Conservation (phyloP, 2,888 invertebrate species). For the Bruchidius siliquastri region DNA sequence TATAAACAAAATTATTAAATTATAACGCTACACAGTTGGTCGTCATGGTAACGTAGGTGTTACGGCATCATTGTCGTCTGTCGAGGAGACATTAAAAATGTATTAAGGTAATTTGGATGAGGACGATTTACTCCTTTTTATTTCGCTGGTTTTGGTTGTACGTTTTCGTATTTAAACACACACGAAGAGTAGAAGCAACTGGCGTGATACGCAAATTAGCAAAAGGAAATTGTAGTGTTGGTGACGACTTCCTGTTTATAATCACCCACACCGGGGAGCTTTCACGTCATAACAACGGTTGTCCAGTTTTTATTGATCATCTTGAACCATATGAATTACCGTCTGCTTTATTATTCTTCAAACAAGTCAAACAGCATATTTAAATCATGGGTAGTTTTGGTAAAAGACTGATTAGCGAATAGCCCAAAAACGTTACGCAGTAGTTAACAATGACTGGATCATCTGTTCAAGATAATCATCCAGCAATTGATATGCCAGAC, state of each 20-base stretch:
- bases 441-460: too few species aligned
- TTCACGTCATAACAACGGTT: background rate
- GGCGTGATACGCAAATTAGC: background rate
- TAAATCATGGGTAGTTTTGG: too few species aligned
- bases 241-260: background rate
- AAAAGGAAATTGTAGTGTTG: background rate
- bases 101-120: slow-evolving; percentile 35
- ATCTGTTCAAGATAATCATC: too few species aligned
- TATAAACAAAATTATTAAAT: slow-evolving; percentile 46
- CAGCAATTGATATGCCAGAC: too few species aligned
- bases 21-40: slow-evolving; percentile 38
- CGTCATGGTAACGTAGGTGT: slow-evolving; percentile 41
- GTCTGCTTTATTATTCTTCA: too few species aligned
- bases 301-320: background rate
- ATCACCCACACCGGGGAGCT: background rate
- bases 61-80: slow-evolving; percentile 47
- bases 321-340: too few species aligned
- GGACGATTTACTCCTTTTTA: slow-evolving; percentile 17
- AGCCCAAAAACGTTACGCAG: too few species aligned
- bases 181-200: background rate
- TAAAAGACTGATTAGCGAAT: too few species aligned
- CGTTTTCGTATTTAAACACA: background rate
- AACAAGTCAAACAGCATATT: too few species aligned
- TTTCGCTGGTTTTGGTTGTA: background rate
- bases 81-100: slow-evolving; percentile 44